Evolutionary conservation across 2,888 invertebrate species (phyloP).

Genomic region (Monoplex corrugatus): DNA sequence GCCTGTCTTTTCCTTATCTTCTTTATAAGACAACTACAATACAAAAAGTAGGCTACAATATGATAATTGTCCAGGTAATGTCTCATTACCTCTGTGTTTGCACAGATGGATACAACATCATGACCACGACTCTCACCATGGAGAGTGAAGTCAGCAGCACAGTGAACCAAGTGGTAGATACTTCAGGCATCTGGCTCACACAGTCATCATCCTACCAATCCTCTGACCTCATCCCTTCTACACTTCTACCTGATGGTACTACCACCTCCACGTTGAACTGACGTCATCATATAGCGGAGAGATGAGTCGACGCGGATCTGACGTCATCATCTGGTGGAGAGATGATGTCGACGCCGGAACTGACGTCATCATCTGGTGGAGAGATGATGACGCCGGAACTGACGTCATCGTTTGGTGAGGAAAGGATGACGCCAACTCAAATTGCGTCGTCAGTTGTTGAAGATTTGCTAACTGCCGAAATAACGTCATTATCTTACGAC

Average conservation of each 20-base stretch:
- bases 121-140: background rate
- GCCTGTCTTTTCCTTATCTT: too few relatives aligned
- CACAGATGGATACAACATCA: background rate
- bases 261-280: background rate
- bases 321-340: background rate
- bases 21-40: background rate
- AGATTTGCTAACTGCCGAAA: too few relatives aligned
- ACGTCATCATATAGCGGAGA: background rate
- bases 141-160: background rate
- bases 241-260: background rate
- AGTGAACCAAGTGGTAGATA: background rate
- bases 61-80: background rate
- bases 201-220: background rate
- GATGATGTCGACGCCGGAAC: background rate
- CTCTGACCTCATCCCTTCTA: background rate
- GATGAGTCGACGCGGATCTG: background rate
- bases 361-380: background rate
- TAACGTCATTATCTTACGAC: too few relatives aligned
- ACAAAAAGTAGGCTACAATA: background rate
- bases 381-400: background rate
- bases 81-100: background rate
- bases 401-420: slow-evolving; percentile 14
- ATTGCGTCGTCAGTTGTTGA: too few relatives aligned
- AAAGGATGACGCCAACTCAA: too few relatives aligned
- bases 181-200: background rate